These are phyloP conservation scores for Platygyra sinensis DNA, from an alignment of 64 coral and sea anemone species.

Conservation along the genomic window DNA sequence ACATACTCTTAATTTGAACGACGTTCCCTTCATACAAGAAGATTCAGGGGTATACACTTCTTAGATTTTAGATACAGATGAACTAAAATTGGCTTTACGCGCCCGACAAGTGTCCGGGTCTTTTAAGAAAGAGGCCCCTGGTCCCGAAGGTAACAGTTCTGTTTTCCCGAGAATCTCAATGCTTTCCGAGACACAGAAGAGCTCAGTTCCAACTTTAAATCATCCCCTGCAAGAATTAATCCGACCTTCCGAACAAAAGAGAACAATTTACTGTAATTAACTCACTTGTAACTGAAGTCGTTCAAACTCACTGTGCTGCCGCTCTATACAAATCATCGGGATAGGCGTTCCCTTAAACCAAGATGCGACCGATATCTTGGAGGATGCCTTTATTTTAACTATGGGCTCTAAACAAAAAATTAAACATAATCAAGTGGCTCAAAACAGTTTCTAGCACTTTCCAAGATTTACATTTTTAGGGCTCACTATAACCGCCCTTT, in stretches of 20 bases:
- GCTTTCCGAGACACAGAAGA: too few species aligned
- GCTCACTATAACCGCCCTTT: too few species aligned
- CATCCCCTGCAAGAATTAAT: neutral
- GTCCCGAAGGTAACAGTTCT: too few species aligned
- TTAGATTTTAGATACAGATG: too few species aligned
- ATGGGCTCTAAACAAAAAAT: slow-evolving; percentile 15
- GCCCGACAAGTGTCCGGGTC: too few species aligned
- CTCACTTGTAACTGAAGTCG: neutral
- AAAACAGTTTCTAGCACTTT: neutral
- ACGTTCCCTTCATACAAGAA: too few species aligned
- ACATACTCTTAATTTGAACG: too few species aligned
- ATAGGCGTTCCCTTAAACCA: slow-evolving; percentile 22
- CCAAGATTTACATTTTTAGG: neutral
- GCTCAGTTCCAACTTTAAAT: neutral
- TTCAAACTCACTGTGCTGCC: neutral
- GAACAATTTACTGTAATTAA: neutral
- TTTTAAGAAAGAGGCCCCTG: too few species aligned
- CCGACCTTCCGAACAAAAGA: too few species aligned
- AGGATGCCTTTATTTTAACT: slow-evolving; percentile 24
- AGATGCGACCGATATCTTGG: neutral
- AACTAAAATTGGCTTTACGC: too few species aligned
- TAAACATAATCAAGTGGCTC: neutral
- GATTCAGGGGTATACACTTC: too few species aligned
- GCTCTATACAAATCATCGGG: neutral
- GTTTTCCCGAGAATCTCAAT: too few species aligned